Conservation (phyloP, 2,888 invertebrate genomes). For the Saturnia japonica region DNA sequence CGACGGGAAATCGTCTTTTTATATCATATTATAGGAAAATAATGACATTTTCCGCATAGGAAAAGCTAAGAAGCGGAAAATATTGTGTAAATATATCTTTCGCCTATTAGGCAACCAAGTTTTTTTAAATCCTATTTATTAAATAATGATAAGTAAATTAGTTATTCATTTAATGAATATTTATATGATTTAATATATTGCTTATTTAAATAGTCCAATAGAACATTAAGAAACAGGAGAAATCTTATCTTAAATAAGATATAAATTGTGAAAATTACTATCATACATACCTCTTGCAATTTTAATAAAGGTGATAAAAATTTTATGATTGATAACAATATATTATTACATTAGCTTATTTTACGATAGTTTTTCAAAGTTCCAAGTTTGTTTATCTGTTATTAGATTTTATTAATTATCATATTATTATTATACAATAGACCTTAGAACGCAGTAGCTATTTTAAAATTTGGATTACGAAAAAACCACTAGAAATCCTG, state of each 20-base stretch:
- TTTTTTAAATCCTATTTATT: neutral
- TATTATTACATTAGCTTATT: neutral
- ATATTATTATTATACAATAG: too few species aligned
- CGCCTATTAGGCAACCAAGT: neutral
- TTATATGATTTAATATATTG: neutral
- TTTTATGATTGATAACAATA: neutral
- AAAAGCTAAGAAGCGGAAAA: slow-evolving; percentile 20
- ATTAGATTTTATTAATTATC: too few species aligned
- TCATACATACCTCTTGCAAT: neutral
- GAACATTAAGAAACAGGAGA: neutral
- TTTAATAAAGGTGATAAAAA: neutral
- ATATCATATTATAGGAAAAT: slow-evolving; percentile 51
- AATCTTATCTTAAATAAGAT: neutral
- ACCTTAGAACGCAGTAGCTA: neutral
- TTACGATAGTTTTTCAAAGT: neutral
- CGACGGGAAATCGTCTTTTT: slow-evolving; percentile 42
- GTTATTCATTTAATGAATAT: neutral
- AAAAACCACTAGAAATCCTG: neutral
- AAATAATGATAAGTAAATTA: neutral
- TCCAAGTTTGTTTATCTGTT: neutral
- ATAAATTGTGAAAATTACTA: neutral
- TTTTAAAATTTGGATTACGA: neutral
- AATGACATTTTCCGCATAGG: slow-evolving; percentile 44
- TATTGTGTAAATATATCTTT: slow-evolving; percentile 1
- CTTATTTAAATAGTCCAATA: neutral